These are phyloP conservation scores for Pangasianodon hypophthalmus DNA, from an alignment of 2,113 vertebrate species.

Conservation along the genomic window DNA sequence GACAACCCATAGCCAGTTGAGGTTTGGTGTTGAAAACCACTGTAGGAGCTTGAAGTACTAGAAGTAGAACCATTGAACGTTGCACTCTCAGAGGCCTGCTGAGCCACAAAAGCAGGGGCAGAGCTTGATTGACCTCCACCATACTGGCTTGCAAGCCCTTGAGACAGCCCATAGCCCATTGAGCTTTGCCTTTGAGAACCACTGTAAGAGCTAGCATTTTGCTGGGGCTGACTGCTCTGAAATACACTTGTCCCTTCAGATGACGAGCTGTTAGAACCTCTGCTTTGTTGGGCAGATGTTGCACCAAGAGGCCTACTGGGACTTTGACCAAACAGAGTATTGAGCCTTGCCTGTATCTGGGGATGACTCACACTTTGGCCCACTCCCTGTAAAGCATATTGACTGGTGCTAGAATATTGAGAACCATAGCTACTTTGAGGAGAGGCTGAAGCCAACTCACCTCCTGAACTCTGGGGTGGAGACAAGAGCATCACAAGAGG, in stretches of 20 bases:
- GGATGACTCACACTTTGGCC: neutral
- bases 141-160: neutral
- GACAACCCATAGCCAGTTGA: neutral
- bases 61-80: neutral
- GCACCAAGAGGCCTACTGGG: too few relatives aligned
- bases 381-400: neutral
- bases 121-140: neutral
- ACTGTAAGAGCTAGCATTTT: neutral
- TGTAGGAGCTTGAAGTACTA: neutral
- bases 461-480: neutral
- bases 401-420: neutral
- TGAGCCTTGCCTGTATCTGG: too few relatives aligned
- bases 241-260: too few relatives aligned
- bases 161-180: neutral
- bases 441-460: neutral
- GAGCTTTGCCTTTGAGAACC: neutral
- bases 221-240: neutral
- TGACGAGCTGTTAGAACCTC: too few relatives aligned
- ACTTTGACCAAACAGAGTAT: too few relatives aligned
- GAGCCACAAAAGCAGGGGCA: neutral
- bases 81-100: neutral
- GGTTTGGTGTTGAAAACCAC: neutral
- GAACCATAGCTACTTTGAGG: neutral
- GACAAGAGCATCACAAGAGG: neutral
- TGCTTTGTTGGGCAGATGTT: too few relatives aligned